phyloP scores from a whole-genome alignment of 1,140 invertebrate species.

The Harlomillsia oculata region DNA sequence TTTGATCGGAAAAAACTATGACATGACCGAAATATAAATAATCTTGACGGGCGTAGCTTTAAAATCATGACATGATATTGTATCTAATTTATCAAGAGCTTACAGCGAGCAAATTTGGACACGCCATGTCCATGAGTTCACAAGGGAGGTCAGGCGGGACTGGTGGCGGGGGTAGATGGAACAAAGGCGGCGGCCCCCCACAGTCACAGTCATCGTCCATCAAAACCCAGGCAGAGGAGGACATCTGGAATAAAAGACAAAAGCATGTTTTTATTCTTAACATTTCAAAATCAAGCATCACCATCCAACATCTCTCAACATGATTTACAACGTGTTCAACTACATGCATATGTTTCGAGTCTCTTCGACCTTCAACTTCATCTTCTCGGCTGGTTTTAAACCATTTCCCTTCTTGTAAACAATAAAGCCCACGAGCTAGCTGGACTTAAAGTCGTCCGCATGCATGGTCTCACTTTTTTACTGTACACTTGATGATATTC shows the following conservation, averaged over 20 bases:
- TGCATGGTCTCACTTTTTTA: too few species aligned
- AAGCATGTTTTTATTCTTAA: slow-evolving; percentile 3
- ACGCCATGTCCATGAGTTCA: slow-evolving; percentile 33
- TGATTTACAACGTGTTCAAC: slow-evolving; percentile 16
- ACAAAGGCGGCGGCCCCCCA: slow-evolving; percentile 32
- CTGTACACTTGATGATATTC: too few species aligned
- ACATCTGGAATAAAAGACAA: slow-evolving; percentile 33
- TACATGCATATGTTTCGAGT: slow-evolving; percentile 6
- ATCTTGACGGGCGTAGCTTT: too few species aligned
- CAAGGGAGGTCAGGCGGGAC: slow-evolving; percentile 34
- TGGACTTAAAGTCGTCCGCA: too few species aligned
- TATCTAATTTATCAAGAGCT: too few species aligned
- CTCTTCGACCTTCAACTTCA: not conserved
- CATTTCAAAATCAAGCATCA: slow-evolving; percentile 11
- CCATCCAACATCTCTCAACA: slow-evolving; percentile 4
- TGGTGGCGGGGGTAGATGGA: slow-evolving; percentile 34
- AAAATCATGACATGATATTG: too few species aligned
- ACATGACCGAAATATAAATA: too few species aligned
- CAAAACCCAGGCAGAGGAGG: slow-evolving; percentile 35
- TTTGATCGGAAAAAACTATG: too few species aligned
- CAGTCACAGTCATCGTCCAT: slow-evolving; percentile 36
- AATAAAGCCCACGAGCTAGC: too few species aligned
- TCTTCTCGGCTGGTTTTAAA: too few species aligned
- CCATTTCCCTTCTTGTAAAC: too few species aligned
- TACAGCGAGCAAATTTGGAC: slow-evolving; percentile 33